phyloP scores from a whole-genome alignment of 1,140 invertebrate species.

The Melanaphis sacchari region DNA sequence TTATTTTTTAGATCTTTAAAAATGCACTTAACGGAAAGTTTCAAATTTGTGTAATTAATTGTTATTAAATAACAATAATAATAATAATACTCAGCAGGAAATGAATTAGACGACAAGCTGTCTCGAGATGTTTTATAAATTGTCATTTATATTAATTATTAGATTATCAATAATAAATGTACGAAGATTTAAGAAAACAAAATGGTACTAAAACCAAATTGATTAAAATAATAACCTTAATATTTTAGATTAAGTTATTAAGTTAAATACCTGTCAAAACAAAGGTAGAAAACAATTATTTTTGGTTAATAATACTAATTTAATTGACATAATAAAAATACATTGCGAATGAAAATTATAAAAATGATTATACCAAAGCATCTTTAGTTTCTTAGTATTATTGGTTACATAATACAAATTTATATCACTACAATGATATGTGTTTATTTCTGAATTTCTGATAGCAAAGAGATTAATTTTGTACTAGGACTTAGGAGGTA shows the following conservation, averaged over 20 bases:
- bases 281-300: neutral
- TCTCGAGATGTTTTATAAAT: neutral
- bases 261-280: conserved; percentile 1
- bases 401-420: neutral
- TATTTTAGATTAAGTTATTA: neutral
- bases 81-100: neutral
- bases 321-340: neutral
- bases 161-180: neutral
- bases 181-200: neutral
- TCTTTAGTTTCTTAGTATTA: neutral
- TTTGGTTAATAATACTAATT: neutral
- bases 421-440: neutral
- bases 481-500: too few relatives aligned
- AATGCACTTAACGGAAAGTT: neutral
- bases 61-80: neutral
- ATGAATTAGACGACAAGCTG: neutral
- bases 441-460: neutral
- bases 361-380: neutral
- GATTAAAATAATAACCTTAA: neutral
- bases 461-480: too few relatives aligned
- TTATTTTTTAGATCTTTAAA: neutral
- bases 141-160: neutral
- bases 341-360: neutral
- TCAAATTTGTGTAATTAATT: neutral
- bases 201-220: neutral